Evolutionary conservation across 2,888 invertebrate species (phyloP).

Genomic region (Thelaira solivaga): DNA sequence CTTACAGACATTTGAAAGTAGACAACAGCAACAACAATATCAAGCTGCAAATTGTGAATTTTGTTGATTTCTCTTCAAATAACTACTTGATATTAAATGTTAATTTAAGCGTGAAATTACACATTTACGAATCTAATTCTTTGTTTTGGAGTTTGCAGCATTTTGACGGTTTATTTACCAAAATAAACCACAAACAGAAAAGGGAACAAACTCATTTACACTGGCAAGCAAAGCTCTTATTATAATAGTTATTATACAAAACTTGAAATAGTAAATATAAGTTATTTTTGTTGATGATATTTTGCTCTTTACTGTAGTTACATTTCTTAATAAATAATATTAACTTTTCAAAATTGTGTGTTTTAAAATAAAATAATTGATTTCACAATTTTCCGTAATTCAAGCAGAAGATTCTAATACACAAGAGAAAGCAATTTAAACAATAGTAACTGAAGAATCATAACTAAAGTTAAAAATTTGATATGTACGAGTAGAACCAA

Average conservation of each 20-base stretch:
- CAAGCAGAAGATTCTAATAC: not conserved
- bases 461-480: not conserved
- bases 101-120: constrained; percentile 74
- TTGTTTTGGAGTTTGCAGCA: not conserved
- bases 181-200: constrained; percentile 11
- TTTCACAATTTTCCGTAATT: not conserved
- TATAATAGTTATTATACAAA: too few species aligned
- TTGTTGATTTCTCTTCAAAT: constrained; percentile 28
- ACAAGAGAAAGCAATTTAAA: not conserved
- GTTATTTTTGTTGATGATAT: too few species aligned
- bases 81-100: constrained; percentile 71
- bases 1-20: not conserved
- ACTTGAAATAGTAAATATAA: too few species aligned
- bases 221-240: not conserved
- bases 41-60: constrained; percentile 37
- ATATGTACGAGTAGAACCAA: too few species aligned
- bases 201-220: not conserved
- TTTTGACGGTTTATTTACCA: constrained; percentile 1
- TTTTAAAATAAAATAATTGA: constrained; percentile 12
- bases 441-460: not conserved
- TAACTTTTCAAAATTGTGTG: not conserved
- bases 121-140: constrained; percentile 65
- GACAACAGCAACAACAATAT: constrained; percentile 1
- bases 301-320: not conserved
- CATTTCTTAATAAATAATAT: not conserved